These are phyloP conservation scores for Papilio xuthus DNA, from an alignment of 1,140 invertebrate genomes.

Conservation along the genomic window DNA sequence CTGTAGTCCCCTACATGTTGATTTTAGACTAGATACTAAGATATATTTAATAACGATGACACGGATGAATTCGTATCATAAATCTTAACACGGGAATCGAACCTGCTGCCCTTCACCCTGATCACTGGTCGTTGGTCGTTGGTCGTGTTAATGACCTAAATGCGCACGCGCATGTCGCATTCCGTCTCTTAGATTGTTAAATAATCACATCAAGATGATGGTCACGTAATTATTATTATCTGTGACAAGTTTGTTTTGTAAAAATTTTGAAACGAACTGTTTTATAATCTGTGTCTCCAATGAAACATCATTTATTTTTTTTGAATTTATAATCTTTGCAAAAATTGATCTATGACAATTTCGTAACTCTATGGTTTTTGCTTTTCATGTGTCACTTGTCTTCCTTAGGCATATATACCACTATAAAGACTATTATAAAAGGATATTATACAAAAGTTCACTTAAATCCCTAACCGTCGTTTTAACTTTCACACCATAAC, in stretches of 20 bases:
- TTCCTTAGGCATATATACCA: too few species aligned
- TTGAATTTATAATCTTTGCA: too few species aligned
- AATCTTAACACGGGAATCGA: background rate
- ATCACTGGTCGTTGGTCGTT: background rate
- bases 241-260: background rate
- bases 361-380: too few species aligned
- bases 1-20: too few species aligned
- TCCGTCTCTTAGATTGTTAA: background rate
- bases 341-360: too few species aligned
- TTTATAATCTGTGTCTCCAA: background rate
- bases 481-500: too few species aligned
- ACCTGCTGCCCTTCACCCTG: constrained; percentile 6
- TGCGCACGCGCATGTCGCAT: constrained; percentile 11
- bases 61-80: background rate
- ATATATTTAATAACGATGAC: background rate
- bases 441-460: too few species aligned
- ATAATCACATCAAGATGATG: constrained; percentile 1
- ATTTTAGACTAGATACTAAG: too few species aligned
- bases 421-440: too few species aligned
- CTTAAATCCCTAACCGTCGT: too few species aligned
- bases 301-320: too few species aligned
- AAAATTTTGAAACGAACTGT: background rate
- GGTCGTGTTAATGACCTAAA: constrained; percentile 15
- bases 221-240: background rate
- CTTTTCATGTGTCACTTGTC: too few species aligned